Evolutionary conservation across 2,113 vertebrate genomes (phyloP), one percentile per base, ranked within the genome.

Genomic region (Desmodus rotundus): DNA sequence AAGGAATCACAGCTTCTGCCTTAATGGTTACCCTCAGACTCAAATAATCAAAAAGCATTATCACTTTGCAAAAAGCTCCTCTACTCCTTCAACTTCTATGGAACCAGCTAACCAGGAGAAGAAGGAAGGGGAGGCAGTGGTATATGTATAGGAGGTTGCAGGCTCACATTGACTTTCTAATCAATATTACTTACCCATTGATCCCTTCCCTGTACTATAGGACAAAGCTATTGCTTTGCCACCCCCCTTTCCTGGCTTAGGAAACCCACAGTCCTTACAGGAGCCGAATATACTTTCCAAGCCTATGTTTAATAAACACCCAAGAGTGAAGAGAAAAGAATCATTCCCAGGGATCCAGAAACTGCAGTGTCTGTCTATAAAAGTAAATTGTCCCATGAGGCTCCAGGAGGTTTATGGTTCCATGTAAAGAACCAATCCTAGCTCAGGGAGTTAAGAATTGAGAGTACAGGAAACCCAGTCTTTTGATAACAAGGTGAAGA

Each of bases 401-500:
- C 19, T 87, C 61, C 10, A 88, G 50, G 20, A 83, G n/a, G 43
- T 41, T 54, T 73, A 80, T 2, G 52, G 45, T 52, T 63, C 50
- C 36, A 19, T 6, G 11, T 4, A 54, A 83, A 68, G 45, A 43
- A 78, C 12, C n/a, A 74, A 78, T 41, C 9, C 36, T 10, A 61
- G 45, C 38, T 84, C 16, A 7, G 31, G 24, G 19, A 54, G 36
- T 70, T 91, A 45, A 82, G 81, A 56, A 94, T 47, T n/a, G n/a
- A n/a, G 76, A 92, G 72, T 11, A 58, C 36, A 87, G 63, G 20
- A 13, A 88, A 82, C 13, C 38, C 41, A 67, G 38, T 33, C 63
- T 96, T 95, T 52, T 74, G 63, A 90, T 28, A 68, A 68, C n/a
- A 92, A 74, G 47, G 38, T 43, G 47, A 83, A 77, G 65, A 91